Evolutionary conservation across 2,888 invertebrate genomes (phyloP), one percentile per base, ranked within the genome.

Genomic region (Melitaea athalia): DNA sequence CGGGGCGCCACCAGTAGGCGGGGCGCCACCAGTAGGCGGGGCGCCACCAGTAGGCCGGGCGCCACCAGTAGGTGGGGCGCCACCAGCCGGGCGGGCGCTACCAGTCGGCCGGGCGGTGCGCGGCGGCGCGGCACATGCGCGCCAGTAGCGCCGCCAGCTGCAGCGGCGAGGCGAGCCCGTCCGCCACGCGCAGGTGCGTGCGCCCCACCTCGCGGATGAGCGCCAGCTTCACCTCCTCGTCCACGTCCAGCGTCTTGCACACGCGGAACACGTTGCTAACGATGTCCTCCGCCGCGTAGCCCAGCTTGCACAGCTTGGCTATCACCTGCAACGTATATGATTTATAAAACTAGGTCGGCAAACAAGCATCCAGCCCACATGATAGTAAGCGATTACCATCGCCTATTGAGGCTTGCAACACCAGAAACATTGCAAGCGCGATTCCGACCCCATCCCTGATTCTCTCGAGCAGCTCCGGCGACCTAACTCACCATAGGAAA

Each of bases 201-300:
- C 95, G 88, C 12, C 98, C 99, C 79, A 99, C 97, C 94, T 99
- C 98, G 86, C 97, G 96, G 72, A 99, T 95, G 85, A 97, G 97
- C 78, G 96, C 95, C 74, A 99, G 93, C 83, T 97, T 97, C 69
- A 97, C 83, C 61, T 94, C 94, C 86, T 99, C 99, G 43, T 95
- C 93, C 78, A 97, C 95, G 53, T 95, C 94, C 81, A 98, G 94
- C 74, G 95, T 96, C 89, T 99, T 99, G 87, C 97, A 96, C 38
- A 99, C 98, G 76, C 98, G 95, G 91, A 99, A 99, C 71, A 99
- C 95, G 88, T 98, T 99, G 73, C 96, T 95, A 78, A 99, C 97
- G 57, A 99, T 97, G 93, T 99, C 99, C 87, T 99, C 99, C 0
- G 98, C 95, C 0, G 99, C 98, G 88, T 99, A 99, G 0, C 99